Conservation (phyloP, 92 coral and sea anemone species). For the Phymanthus crucifer region DNA sequence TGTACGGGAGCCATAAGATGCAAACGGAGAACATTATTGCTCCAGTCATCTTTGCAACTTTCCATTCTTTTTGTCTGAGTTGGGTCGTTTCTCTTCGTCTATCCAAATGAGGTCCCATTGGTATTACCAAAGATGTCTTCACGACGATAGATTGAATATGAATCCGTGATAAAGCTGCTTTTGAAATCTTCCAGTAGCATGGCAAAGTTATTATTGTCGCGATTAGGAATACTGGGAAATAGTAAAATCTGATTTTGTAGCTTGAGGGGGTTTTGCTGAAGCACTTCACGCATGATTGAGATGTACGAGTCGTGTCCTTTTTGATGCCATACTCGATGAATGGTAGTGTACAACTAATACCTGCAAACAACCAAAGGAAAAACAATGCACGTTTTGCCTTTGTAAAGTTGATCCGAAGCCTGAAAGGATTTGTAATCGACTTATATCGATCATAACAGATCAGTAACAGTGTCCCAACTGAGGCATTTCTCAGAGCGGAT, state of each 20-base stretch:
- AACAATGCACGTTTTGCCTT: conserved; percentile 54
- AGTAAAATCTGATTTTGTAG: conserved; percentile 58
- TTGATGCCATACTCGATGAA: conserved; percentile 61
- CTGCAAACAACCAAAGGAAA: conserved; percentile 49
- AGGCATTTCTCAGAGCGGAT: conserved; percentile 76
- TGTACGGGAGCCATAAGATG: conserved; percentile 78
- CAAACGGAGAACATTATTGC: conserved; percentile 81
- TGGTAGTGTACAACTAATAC: conserved; percentile 45
- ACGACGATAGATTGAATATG: conserved; percentile 63
- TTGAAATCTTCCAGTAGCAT: conserved; percentile 75
- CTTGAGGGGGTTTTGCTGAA: conserved; percentile 47
- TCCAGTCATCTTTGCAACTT: conserved; percentile 83
- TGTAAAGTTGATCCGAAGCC: conserved; percentile 53
- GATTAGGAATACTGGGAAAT: conserved; percentile 58
- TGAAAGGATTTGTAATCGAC: conserved; percentile 76
- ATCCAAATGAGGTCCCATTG: conserved; percentile 23
- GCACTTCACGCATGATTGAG: conserved; percentile 31
- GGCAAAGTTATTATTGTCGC: conserved; percentile 61
- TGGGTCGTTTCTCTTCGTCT: conserved; percentile 39
- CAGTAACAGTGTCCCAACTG: conserved; percentile 62
- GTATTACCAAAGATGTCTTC: conserved; percentile 61
- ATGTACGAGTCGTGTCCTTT: neutral
- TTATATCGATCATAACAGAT: conserved; percentile 80
- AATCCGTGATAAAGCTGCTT: conserved; percentile 73
- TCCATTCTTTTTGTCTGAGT: conserved; percentile 68